phyloP scores from a whole-genome alignment of 2,797 vertebrate genomes.

The Toxotes lorentzi region DNA sequence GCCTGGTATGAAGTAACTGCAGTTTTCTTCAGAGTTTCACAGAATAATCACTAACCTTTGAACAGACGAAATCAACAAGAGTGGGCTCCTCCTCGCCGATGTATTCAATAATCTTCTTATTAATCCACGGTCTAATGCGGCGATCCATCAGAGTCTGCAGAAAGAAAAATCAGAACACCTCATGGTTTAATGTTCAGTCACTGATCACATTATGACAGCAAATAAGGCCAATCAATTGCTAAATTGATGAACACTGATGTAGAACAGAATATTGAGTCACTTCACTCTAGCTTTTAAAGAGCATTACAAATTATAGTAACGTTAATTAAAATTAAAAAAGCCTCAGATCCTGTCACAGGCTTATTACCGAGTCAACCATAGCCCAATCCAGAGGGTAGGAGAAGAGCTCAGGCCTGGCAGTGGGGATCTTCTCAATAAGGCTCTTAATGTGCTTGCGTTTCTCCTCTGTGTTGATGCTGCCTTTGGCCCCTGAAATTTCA shows the following conservation, averaged over 20 bases:
- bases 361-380: slow-evolving; percentile 86
- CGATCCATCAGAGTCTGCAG: slow-evolving; percentile 96
- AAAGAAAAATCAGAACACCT: slow-evolving; percentile 12
- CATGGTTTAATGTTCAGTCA: neutral
- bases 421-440: slow-evolving; percentile 99
- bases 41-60: slow-evolving; percentile 88
- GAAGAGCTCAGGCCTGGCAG: slow-evolving; percentile 97
- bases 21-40: neutral
- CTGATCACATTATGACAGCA: neutral
- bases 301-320: neutral
- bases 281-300: neutral
- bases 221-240: neutral
- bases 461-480: slow-evolving; percentile 94
- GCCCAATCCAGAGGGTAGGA: slow-evolving; percentile 96
- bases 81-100: slow-evolving; percentile 99
- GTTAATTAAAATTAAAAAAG: neutral
- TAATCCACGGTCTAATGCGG: slow-evolving; percentile 98
- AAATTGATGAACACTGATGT: neutral
- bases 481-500: slow-evolving; percentile 86
- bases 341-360: neutral
- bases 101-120: slow-evolving; percentile 99
- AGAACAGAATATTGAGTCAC: neutral
- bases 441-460: slow-evolving; percentile 99
- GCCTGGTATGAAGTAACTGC: neutral
- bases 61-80: slow-evolving; percentile 98